Base-by-base conservation (phyloP, 2,888 invertebrate species). In the Microplitis deprimator region DNA sequence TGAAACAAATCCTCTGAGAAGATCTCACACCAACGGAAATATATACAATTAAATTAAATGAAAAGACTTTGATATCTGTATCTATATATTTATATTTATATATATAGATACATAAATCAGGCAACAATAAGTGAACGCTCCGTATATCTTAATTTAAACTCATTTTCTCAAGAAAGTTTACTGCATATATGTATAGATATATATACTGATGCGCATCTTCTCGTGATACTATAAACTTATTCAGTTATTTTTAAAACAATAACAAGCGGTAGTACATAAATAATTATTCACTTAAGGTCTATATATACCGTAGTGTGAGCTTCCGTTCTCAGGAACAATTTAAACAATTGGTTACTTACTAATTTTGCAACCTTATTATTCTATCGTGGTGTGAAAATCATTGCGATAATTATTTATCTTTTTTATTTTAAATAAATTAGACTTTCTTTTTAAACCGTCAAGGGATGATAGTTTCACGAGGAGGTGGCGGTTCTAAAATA, bases 1-100 rank as follows among this genome's bases (percentile, higher is more conserved):
- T 69, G 41, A 69, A 70, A 38, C 50, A 70, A 70, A 70, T 70
- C 59, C 29, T 17, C 39, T 70, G 70, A 17, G 70, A 70, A 60
- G 60, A 70, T 70, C 59, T 70, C 70, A 59, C 70, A 59, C 50
- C 70, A 59, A 59, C 20, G 17, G 13, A 41, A 68, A 8, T 39
- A 29, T 29, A 68, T 7, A 68, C 7, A 10, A 17, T 41, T 6
- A 20, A 16, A 17, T 29, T 8, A 50, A 17, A 50, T 6, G 20
- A 70, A 41, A 70, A 5, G 16, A 62, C 62, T 62, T 20, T 62
- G 16, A 17, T 29, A 29, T 29, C 29, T 29, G 29, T 29, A 29
- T 62, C 16, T 62, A 62, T 62, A 17, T 16, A 67, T 20, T 20
- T 38, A 10, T 13, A 6, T 29, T 4, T 4, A 29, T 29, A 29